Percentiles rank a stretch among this genome's conserved stretches.
These are phyloP conservation scores for Epistrophe eligans DNA, from an alignment of 2,888 invertebrate genomes.

Conservation along the genomic window DNA sequence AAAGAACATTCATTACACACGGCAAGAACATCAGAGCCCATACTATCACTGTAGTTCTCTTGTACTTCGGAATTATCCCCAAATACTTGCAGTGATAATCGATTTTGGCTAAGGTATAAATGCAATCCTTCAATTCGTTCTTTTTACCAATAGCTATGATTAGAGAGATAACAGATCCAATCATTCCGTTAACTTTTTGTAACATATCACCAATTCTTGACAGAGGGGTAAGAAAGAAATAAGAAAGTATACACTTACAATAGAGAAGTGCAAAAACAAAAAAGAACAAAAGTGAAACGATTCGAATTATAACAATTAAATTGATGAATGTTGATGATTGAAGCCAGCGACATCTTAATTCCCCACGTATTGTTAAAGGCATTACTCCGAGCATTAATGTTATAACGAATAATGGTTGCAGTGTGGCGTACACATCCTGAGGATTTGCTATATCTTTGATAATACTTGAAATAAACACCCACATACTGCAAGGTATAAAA, in stretches of 20 bases:
- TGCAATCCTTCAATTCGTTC: conserved; percentile 60
- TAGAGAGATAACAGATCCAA: conserved; percentile 77
- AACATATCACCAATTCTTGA: conserved; percentile 78
- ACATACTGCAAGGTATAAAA: conserved; percentile 9
- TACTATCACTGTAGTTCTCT: conserved; percentile 10
- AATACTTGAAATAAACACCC: background rate
- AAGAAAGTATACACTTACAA: conserved; percentile 77
- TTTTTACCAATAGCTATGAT: conserved; percentile 74
- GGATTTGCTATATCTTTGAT: conserved; percentile 45
- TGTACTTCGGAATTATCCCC: conserved; percentile 11
- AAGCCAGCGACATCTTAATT: conserved; percentile 29
- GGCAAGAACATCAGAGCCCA: conserved; percentile 37
- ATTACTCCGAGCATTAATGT: conserved; percentile 46
- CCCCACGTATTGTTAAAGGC: conserved; percentile 41
- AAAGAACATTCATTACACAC: conserved; percentile 1
- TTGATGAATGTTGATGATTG: conserved; percentile 18
- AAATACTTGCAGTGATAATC: conserved; percentile 41
- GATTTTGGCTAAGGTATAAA: conserved; percentile 37
- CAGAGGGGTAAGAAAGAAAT: conserved; percentile 79
- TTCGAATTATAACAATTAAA: conserved; percentile 70
- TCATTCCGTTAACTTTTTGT: conserved; percentile 79
- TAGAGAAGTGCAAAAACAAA: conserved; percentile 70
- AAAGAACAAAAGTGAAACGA: conserved; percentile 73
- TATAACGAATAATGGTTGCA: conserved; percentile 53
- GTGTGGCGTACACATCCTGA: conserved; percentile 49